Percentiles rank a stretch among this genome's conserved stretches.
Evolutionary conservation across 2,113 vertebrate genomes (phyloP).

Genomic region (Myocastor coypus): DNA sequence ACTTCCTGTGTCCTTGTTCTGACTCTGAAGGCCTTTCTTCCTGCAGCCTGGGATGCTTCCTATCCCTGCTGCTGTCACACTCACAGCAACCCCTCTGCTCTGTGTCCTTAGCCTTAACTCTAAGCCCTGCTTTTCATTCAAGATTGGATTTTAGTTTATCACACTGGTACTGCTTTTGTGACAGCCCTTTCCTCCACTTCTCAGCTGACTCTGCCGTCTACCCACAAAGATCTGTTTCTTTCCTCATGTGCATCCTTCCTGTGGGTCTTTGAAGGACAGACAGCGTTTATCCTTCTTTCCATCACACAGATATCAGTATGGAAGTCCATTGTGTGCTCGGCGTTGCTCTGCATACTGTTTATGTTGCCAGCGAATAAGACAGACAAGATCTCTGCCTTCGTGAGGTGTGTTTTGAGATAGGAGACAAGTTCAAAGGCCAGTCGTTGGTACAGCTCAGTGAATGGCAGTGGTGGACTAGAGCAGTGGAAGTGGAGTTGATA

Average conservation of each 20-base stretch:
- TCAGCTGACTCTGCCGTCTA: neutral
- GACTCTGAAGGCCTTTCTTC: neutral
- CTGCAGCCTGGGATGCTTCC: neutral
- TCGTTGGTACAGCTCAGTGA: neutral
- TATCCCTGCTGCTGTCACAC: neutral
- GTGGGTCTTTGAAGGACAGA: neutral
- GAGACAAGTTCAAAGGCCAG: neutral
- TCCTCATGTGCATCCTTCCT: neutral
- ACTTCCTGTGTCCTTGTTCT: neutral
- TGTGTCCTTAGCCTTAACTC: neutral
- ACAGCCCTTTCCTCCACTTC: neutral
- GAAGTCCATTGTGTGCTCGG: neutral
- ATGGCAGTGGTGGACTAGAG: neutral
- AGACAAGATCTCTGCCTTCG: neutral
- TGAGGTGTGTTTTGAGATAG: neutral
- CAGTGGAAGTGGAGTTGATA: neutral
- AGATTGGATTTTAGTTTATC: neutral
- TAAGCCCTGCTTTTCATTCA: neutral
- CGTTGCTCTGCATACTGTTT: neutral
- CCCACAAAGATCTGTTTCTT: neutral
- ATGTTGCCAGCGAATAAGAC: neutral
- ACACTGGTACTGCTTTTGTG: neutral
- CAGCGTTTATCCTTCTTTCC: neutral
- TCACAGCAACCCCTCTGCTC: neutral
- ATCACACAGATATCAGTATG: neutral